Conservation (phyloP, 2,797 vertebrate genomes). For the Vultur gryphus region DNA sequence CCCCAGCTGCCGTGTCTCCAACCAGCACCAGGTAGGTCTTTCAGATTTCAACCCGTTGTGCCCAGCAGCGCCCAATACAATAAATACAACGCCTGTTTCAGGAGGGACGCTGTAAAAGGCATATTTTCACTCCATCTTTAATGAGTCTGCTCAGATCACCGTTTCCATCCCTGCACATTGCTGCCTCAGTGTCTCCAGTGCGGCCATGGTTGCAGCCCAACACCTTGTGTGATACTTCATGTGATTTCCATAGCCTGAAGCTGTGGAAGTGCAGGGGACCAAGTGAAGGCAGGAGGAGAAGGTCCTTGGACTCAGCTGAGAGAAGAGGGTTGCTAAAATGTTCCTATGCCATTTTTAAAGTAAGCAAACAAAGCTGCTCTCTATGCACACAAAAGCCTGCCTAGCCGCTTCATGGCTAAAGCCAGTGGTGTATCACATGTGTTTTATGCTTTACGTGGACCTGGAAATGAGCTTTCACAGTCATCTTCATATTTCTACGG, state of each 20-base stretch:
- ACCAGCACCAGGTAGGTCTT: not conserved
- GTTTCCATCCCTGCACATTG: not conserved
- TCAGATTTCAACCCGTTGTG: too few relatives aligned
- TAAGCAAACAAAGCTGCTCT: not conserved
- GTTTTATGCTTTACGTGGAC: not conserved
- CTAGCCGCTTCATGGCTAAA: not conserved
- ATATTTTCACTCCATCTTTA: not conserved
- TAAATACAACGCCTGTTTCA: not conserved
- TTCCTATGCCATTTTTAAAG: not conserved
- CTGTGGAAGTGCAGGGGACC: not conserved
- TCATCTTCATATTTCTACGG: rapidly evolving
- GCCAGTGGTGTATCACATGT: rapidly evolving
- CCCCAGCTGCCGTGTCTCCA: not conserved
- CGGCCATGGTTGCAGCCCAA: not conserved
- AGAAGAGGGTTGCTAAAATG: not conserved
- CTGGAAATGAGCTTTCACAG: not conserved
- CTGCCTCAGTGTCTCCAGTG: not conserved
- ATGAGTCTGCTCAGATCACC: not conserved
- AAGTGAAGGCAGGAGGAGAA: not conserved
- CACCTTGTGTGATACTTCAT: not conserved
- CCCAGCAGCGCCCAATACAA: not conserved
- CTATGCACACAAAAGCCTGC: not conserved
- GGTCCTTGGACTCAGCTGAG: rapidly evolving
- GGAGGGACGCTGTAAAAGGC: not conserved
- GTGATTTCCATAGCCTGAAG: not conserved